Evolutionary conservation across 2,113 vertebrate species (phyloP).

Genomic region (Siphamia tubifer): DNA sequence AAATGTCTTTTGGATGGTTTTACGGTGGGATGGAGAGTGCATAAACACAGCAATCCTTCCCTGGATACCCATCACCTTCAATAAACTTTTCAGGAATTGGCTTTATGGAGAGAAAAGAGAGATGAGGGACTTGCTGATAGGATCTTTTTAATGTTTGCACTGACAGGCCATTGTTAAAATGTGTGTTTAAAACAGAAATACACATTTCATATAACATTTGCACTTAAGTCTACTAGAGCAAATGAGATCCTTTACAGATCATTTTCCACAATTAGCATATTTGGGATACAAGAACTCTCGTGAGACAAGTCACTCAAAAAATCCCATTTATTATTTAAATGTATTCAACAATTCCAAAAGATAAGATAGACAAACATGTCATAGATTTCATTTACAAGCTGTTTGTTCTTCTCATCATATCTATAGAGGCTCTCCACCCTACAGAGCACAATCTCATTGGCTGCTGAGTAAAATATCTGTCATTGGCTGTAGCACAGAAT

Average conservation of each 20-base stretch:
- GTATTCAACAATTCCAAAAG: slow-evolving; percentile 83
- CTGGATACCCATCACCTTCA: slow-evolving; percentile 34
- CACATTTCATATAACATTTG: slow-evolving; percentile 27
- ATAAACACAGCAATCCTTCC: slow-evolving; percentile 43
- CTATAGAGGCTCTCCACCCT: slow-evolving; percentile 48
- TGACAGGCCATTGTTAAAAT: slow-evolving; percentile 36
- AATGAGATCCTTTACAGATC: slow-evolving; percentile 32
- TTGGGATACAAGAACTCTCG: slow-evolving; percentile 54
- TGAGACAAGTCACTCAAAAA: slow-evolving; percentile 70
- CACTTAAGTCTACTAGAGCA: slow-evolving; percentile 15
- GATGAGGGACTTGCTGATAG: slow-evolving; percentile 35
- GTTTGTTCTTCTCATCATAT: slow-evolving; percentile 67
- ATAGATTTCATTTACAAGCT: slow-evolving; percentile 76
- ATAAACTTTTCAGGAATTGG: slow-evolving; percentile 23
- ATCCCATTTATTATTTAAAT: slow-evolving; percentile 85
- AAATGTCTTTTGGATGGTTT: slow-evolving; percentile 34
- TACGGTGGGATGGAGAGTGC: not conserved
- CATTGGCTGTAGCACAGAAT: slow-evolving; percentile 66
- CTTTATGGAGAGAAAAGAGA: slow-evolving; percentile 42
- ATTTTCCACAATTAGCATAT: slow-evolving; percentile 40
- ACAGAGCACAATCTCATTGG: slow-evolving; percentile 72
- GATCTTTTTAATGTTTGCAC: slow-evolving; percentile 38
- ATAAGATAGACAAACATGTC: slow-evolving; percentile 78
- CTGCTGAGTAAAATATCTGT: slow-evolving; percentile 71
- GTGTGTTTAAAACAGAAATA: slow-evolving; percentile 17